Evolutionary conservation across 2,797 vertebrate species (phyloP).

Genomic region (Astyanax mexicanus): DNA sequence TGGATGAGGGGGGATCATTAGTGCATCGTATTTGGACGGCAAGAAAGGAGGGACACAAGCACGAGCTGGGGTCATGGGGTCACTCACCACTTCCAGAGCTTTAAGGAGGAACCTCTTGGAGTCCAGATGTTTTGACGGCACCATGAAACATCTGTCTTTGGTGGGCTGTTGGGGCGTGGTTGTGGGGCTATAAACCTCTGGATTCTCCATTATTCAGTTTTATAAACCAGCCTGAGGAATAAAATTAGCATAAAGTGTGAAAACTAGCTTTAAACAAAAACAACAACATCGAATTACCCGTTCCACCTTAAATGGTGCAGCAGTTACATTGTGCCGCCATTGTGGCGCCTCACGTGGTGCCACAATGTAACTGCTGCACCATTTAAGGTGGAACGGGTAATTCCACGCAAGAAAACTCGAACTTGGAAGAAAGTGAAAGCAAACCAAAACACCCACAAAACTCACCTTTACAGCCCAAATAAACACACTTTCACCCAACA

Average conservation of each 20-base stretch:
- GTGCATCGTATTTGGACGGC: no score
- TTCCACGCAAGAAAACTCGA: no score
- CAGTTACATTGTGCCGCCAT: not conserved
- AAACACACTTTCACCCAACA: no score
- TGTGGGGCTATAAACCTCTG: slow-evolving; percentile 41
- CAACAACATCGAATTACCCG: not conserved
- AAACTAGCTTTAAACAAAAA: no score
- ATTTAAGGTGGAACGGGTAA: not conserved
- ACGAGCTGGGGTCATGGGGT: no score
- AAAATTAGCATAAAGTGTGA: fast-evolving
- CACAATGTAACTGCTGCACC: not conserved
- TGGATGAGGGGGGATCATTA: no score
- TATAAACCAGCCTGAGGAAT: not conserved
- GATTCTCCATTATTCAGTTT: slow-evolving; percentile 12
- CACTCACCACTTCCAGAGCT: slow-evolving; percentile 31
- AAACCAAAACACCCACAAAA: not conserved
- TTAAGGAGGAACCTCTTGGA: not conserved
- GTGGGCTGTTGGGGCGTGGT: not conserved
- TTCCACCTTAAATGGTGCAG: not conserved
- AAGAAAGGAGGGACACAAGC: no score
- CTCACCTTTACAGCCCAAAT: not conserved
- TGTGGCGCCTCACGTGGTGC: no score
- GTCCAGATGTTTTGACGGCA: slow-evolving; percentile 7
- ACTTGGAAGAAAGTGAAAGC: not conserved
- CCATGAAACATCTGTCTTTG: not conserved